A percentile compares a stretch with the other conserved stretches of the same genome.
Evolutionary conservation across 2,797 vertebrate species (phyloP).

Genomic region (Otus scops): DNA sequence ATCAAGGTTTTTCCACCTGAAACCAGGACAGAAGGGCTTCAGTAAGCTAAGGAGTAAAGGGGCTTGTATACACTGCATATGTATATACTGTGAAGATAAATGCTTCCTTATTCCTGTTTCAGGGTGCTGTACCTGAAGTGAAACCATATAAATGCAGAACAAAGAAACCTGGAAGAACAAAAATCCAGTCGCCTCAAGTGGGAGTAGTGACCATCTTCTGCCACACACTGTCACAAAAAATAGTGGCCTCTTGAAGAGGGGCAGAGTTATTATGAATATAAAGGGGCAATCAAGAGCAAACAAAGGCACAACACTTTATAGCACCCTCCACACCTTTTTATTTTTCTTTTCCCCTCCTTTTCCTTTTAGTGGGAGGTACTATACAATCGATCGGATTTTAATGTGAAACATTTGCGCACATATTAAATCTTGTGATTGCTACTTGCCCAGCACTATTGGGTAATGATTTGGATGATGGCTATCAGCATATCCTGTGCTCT

Average conservation of each 20-base stretch:
- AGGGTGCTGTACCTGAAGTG: not conserved
- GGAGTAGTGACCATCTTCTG: not conserved
- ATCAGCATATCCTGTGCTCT: not conserved
- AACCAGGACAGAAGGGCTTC: not conserved
- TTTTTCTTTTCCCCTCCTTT: not conserved
- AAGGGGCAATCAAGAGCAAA: not conserved
- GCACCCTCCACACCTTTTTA: not conserved
- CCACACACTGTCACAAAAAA: not conserved
- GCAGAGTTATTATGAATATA: not conserved
- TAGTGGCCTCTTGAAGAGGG: not conserved
- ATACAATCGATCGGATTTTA: not conserved
- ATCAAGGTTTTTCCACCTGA: not conserved
- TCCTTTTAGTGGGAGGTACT: not conserved
- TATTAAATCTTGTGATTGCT: conserved; percentile 18
- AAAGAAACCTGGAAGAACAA: not conserved
- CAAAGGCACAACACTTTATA: not conserved
- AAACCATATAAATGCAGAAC: not conserved
- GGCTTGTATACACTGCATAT: rapidly evolving
- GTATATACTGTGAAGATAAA: not conserved
- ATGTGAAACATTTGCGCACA: conserved; percentile 20
- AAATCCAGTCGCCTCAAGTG: not conserved
- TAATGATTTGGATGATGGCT: conserved; percentile 26
- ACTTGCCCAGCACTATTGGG: not conserved
- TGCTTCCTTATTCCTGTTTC: not conserved
- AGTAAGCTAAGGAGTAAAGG: not conserved